A percentile compares a stretch with the other conserved stretches of the same genome.
phyloP scores from a whole-genome alignment of 2,888 invertebrate genomes.

The Bellardia pandia region DNA sequence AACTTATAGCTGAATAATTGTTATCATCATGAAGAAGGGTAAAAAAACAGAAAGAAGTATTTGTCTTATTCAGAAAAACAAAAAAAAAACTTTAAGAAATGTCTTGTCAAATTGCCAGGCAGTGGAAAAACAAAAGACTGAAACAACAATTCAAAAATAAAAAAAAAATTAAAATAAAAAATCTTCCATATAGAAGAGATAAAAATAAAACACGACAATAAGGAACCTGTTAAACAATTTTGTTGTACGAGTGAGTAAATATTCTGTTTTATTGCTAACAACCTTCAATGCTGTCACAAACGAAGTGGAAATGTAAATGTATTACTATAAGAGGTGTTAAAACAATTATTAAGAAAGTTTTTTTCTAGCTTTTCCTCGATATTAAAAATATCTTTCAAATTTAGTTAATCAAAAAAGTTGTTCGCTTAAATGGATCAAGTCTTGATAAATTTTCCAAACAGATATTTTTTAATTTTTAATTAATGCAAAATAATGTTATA shows the following conservation, averaged over 20 bases:
- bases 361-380: neutral
- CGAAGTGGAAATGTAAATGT: neutral
- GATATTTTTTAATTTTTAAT: too few relatives aligned
- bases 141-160: slow-evolving; percentile 15
- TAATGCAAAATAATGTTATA: too few relatives aligned
- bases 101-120: slow-evolving; percentile 68
- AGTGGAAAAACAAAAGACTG: slow-evolving; percentile 30
- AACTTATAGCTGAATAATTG: too few relatives aligned
- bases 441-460: too few relatives aligned
- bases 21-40: too few relatives aligned
- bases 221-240: slow-evolving; percentile 74
- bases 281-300: slow-evolving; percentile 70
- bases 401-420: too few relatives aligned
- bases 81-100: slow-evolving; percentile 27
- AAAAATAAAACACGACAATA: slow-evolving; percentile 47
- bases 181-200: slow-evolving; percentile 39
- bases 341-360: neutral
- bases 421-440: too few relatives aligned
- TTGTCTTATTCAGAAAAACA: slow-evolving; percentile 36
- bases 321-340: neutral
- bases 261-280: slow-evolving; percentile 39
- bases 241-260: slow-evolving; percentile 30
- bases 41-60: slow-evolving; percentile 13
- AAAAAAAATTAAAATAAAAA: slow-evolving; percentile 46
- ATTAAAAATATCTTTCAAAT: too few relatives aligned